Base-by-base conservation (phyloP, 2,797 vertebrate genomes). In the Hylomyscus alleni region DNA sequence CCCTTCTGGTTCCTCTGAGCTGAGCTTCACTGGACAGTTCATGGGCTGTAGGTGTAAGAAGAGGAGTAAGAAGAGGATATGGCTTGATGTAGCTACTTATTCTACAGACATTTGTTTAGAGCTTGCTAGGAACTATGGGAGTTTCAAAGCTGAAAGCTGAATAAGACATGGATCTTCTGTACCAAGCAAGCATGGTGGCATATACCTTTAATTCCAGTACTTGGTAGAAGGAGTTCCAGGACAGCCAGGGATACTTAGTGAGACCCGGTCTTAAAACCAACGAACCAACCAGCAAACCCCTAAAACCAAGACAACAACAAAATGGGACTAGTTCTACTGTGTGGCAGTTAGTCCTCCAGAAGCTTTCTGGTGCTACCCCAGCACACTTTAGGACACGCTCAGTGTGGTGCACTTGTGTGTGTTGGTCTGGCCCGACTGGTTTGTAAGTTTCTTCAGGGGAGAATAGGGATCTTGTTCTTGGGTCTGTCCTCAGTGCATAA, bases 81-180 rank as follows among this genome's bases (percentile, higher is more conserved):
- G 73, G 56, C 37, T 73, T 56, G 47, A 83, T 29, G 92, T 47
- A 83, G n/a, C 8, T 78, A 37, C 95, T 95, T 37, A 81, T 37
- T 94, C 81, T 80, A 31, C 47, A 80, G 40, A 58, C 20, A 12
- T 89, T 90, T 92, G 37, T 83, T 83, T 85, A 85, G 60, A 69
- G 52, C 34, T 85, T 67, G 31, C 67, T 72, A 50, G 90, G 37
- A 47, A 73, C 60, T 65, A 13, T 24, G 67, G 37, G 54, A 31
- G 15, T 73, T 13, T 67, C 84, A 76, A 13, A 92, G 40, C 17
- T 89, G 72, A 76, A 47, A 58, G 62, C 52, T 12, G 20, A 65
- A 52, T 75, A 9, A 80, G 44, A 87, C 50, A 34, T 13, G 15
- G 17, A 26, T 20, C 40, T 47, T 17, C 15, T 69, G 29, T 50